A percentile compares a stretch with the other conserved stretches of the same genome.
phyloP scores from a whole-genome alignment of 2,888 invertebrate genomes.

The Hoplodrina ambigua region DNA sequence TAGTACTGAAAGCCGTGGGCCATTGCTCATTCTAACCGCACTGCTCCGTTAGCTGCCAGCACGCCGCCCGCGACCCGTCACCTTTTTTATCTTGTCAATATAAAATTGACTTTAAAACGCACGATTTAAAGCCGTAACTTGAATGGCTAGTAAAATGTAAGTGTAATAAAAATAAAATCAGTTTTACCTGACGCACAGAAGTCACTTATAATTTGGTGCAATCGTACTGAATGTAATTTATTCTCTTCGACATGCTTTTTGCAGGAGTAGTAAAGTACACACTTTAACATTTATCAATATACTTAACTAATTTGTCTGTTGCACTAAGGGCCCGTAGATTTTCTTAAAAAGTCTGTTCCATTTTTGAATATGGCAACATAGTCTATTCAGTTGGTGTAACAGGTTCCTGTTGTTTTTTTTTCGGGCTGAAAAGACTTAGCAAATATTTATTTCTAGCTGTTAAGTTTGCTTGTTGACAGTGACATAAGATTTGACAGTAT shows the following conservation, averaged over 20 bases:
- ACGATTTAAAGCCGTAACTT: no score
- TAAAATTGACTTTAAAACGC: no score
- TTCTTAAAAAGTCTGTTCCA: no score
- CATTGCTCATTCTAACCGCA: no score
- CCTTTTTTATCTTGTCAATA: no score
- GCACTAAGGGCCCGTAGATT: not conserved
- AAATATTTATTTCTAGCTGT: not conserved
- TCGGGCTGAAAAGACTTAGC: not conserved
- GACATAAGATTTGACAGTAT: not conserved
- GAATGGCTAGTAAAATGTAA: no score
- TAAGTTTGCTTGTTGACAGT: not conserved
- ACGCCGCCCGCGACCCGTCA: no score
- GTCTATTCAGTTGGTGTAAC: not conserved
- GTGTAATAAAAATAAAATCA: no score
- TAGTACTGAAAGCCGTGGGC: no score
- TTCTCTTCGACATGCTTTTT: conserved; percentile 29
- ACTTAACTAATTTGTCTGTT: not conserved
- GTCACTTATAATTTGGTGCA: conserved; percentile 34
- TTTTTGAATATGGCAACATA: no score
- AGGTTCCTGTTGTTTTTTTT: not conserved
- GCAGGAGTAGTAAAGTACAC: conserved; percentile 33
- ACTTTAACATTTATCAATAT: not conserved
- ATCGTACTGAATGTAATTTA: conserved; percentile 28
- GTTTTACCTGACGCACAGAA: conserved; percentile 25
- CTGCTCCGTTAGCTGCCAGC: no score